phyloP scores from a whole-genome alignment of 1,140 invertebrate genomes.

The Caenorhabditis brenneri region DNA sequence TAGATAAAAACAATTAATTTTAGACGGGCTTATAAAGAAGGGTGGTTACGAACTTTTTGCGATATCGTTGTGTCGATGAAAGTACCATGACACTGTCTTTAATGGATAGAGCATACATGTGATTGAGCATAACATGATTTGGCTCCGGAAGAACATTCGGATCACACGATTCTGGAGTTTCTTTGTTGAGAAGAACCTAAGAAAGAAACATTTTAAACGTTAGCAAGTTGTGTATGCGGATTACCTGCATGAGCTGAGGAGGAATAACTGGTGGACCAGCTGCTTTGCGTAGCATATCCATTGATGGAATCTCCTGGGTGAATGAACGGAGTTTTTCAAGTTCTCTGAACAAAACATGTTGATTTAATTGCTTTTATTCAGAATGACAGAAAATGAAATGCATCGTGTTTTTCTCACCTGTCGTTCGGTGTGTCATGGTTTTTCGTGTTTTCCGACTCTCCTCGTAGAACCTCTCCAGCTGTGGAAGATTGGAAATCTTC shows the following conservation, averaged over 20 bases:
- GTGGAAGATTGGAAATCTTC: constrained; percentile 69
- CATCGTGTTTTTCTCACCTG: neutral
- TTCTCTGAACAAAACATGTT: constrained; percentile 52
- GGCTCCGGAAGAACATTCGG: constrained; percentile 95
- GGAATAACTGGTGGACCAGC: constrained; percentile 92
- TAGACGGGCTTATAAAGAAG: constrained; percentile 87
- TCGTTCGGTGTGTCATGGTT: constrained; percentile 70
- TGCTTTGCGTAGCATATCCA: constrained; percentile 87
- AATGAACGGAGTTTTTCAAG: constrained; percentile 73
- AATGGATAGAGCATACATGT: constrained; percentile 96
- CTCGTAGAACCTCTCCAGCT: constrained; percentile 67
- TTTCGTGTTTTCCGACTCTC: constrained; percentile 56
- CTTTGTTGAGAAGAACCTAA: constrained; percentile 94
- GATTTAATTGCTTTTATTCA: too few relatives aligned
- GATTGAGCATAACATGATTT: constrained; percentile 99
- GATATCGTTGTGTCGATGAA: constrained; percentile 89
- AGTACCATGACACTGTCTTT: constrained; percentile 99
- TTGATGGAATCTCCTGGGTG: constrained; percentile 87
- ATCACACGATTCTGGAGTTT: constrained; percentile 91
- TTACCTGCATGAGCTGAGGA: constrained; percentile 74
- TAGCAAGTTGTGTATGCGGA: neutral
- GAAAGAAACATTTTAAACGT: neutral
- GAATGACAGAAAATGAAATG: too few relatives aligned
- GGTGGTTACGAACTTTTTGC: constrained; percentile 99
- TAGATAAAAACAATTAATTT: constrained; percentile 12